Percentiles rank a stretch among this genome's conserved stretches.
These are phyloP conservation scores for Hiodon tergisus DNA, from an alignment of 2,113 vertebrate genomes.

Conservation along the genomic window DNA sequence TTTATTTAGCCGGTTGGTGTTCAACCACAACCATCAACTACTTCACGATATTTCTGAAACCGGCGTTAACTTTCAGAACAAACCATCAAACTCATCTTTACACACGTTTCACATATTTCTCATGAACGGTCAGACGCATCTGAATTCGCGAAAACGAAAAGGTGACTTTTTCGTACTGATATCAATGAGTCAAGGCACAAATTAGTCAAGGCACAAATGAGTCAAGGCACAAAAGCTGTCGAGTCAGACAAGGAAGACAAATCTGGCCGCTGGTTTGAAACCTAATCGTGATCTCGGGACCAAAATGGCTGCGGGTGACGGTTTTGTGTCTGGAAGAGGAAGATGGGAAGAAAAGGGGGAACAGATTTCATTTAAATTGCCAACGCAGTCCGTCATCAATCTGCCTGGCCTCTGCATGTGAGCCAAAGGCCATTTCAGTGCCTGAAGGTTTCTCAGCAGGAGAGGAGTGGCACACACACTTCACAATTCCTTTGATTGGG, in stretches of 20 bases:
- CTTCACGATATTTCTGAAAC: background rate
- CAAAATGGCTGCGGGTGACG: background rate
- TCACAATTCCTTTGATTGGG: background rate
- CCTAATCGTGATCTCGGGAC: background rate
- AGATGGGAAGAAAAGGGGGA: slow-evolving; percentile 11
- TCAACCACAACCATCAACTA: background rate
- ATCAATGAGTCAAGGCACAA: too few species aligned
- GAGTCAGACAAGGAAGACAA: slow-evolving; percentile 8
- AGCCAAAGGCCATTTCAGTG: slow-evolving; percentile 1
- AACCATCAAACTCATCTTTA: background rate
- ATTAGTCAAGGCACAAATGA: slow-evolving; percentile 11
- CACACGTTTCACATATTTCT: background rate
- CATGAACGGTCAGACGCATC: background rate
- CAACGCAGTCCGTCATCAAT: slow-evolving; percentile 17
- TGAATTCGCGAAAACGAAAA: background rate
- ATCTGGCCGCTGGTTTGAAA: slow-evolving; percentile 16
- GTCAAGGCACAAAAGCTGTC: slow-evolving; percentile 18
- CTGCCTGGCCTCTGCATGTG: background rate
- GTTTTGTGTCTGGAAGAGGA: background rate
- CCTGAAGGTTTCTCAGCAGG: background rate
- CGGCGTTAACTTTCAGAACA: background rate
- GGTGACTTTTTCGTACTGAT: slow-evolving; percentile 5
- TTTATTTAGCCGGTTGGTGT: background rate
- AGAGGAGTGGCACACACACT: background rate
- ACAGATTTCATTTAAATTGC: slow-evolving; percentile 10